Conservation (phyloP, 2,797 vertebrate genomes). For the Poecilia velifera region DNA sequence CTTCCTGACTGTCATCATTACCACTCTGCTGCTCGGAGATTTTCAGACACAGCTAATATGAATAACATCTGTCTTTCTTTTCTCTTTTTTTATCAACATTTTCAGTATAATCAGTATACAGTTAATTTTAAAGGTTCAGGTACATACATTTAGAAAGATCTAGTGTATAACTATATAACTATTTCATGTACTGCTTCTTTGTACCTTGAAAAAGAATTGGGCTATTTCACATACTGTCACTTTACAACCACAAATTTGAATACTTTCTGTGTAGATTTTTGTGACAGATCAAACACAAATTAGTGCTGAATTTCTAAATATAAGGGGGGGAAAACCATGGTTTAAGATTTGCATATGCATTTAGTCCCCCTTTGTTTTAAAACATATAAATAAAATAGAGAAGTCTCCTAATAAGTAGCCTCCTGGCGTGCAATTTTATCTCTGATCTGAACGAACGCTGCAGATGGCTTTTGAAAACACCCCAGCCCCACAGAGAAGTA, state of each 20-base stretch:
- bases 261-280: not conserved
- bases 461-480: not conserved
- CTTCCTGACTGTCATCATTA: slow-evolving; percentile 44
- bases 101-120: slow-evolving; percentile 2
- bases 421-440: not conserved
- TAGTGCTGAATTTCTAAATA: not conserved
- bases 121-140: not conserved
- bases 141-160: not conserved
- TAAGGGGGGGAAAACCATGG: not conserved
- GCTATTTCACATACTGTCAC: not conserved
- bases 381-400: not conserved
- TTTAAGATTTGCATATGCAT: not conserved
- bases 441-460: not conserved
- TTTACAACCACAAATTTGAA: not conserved
- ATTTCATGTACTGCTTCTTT: not conserved
- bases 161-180: not conserved
- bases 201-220: not conserved
- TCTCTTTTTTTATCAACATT: not conserved
- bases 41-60: slow-evolving; percentile 46
- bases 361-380: not conserved
- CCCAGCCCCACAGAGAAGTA: not conserved
- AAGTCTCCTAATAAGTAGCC: not conserved
- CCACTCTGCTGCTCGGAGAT: slow-evolving; percentile 49
- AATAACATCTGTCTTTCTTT: slow-evolving; percentile 10
- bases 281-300: not conserved